phyloP scores from a whole-genome alignment of 2,888 invertebrate species.

The Ornithoptera priamus region DNA sequence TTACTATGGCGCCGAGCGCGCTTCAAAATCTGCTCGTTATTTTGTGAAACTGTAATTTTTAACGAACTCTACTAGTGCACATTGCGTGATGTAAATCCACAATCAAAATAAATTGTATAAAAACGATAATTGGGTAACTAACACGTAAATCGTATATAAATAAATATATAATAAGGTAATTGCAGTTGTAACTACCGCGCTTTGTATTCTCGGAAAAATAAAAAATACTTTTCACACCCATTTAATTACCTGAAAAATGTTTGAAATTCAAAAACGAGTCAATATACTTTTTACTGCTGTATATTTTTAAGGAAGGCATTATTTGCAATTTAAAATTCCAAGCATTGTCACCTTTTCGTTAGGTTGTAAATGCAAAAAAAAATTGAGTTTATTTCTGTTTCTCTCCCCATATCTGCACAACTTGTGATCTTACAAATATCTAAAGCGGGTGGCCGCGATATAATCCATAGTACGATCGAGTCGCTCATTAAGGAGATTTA shows the following conservation, averaged over 20 bases:
- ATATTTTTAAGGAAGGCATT: too few relatives aligned
- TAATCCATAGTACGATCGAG: slow-evolving; percentile 68
- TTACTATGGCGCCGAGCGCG: slow-evolving; percentile 42
- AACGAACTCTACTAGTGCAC: slow-evolving; percentile 29
- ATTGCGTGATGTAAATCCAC: slow-evolving; percentile 15
- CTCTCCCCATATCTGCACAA: slow-evolving; percentile 33
- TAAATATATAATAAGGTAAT: too few relatives aligned
- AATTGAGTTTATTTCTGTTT: background rate
- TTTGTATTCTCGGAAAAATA: too few relatives aligned
- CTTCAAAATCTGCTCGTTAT: slow-evolving; percentile 47
- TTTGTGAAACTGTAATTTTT: slow-evolving; percentile 39
- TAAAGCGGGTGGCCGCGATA: slow-evolving; percentile 48
- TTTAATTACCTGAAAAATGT: too few relatives aligned
- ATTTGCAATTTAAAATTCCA: too few relatives aligned
- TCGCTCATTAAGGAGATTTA: slow-evolving; percentile 78
- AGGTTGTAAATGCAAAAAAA: background rate
- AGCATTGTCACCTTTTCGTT: too few relatives aligned
- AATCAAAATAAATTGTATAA: background rate
- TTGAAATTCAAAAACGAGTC: too few relatives aligned
- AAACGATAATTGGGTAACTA: background rate
- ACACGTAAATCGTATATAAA: background rate
- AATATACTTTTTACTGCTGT: too few relatives aligned
- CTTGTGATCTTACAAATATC: slow-evolving; percentile 37
- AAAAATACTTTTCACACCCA: too few relatives aligned
- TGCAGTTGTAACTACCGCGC: too few relatives aligned